Base-by-base conservation (phyloP, 2,797 vertebrate genomes). In the Poeciliopsis paucimaculata region DNA sequence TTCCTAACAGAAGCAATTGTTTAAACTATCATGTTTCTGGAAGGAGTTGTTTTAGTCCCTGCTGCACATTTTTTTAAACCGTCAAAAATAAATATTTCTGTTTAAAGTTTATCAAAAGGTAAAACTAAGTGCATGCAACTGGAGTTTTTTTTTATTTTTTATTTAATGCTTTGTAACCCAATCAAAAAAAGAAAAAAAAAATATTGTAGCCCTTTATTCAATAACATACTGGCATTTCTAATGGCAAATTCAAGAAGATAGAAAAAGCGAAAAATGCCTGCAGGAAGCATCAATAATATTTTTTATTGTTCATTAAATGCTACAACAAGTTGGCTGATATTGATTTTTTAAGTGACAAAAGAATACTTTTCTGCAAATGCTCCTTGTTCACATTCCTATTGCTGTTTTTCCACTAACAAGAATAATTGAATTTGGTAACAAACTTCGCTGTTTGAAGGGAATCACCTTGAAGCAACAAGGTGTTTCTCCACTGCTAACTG, bases 391-490 rank as follows among this genome's bases (percentile, higher is more conserved):
- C 79, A 87, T 84, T 72, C 77, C 80, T 77, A 79, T 80, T 78
- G 85, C 77, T 36, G 57, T 80, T 84, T 88, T 20, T 83, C 91
- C 89, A 90, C 85, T 76, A 79, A 82, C 82, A 77, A 72, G 89
- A 93, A 93, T 79, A 89, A 94, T 93, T 94, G 91, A 90, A 92
- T 91, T 90, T 88, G 86, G 88, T 87, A 92, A 94, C 88, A 92
- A 92, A 89, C 87, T 77, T 85, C 91, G 89, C 87, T 84, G 84
- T 91, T 91, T 92, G 78, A 89, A 85, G 79, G 86, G 88, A 91
- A 92, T 93, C 92, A 94, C 93, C 93, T 94, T 92, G 89, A 93
- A 90, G 89, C 85, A 77, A 77, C 5, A 36, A 85, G 72, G 86
- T 87, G 90, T 84, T 83, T 89, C 77, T 87, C 85, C 77, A 84